Evolutionary conservation across 2,888 invertebrate species (phyloP).

Genomic region (Nomada flava): DNA sequence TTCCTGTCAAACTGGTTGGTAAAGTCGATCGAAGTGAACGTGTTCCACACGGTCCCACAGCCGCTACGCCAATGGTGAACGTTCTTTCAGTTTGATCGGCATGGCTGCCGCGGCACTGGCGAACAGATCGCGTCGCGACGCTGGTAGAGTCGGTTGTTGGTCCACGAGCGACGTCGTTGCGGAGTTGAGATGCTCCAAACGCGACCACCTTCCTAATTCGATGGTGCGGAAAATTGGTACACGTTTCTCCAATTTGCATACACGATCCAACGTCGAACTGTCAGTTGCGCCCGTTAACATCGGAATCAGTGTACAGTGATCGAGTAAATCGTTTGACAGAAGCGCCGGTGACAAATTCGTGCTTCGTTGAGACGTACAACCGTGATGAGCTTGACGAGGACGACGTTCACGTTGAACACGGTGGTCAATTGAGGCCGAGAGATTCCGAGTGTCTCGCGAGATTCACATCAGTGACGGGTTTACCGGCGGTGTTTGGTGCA

Average conservation of each 20-base stretch:
- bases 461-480: constrained; percentile 8
- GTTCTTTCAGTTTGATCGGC: constrained; percentile 59
- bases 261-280: background rate
- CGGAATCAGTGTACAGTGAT: constrained; percentile 10
- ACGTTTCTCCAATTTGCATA: background rate
- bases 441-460: constrained; percentile 11
- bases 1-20: background rate
- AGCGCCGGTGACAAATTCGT: background rate
- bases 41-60: background rate
- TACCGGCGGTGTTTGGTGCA: constrained; percentile 18
- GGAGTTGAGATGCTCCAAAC: constrained; percentile 5
- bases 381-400: constrained; percentile 32
- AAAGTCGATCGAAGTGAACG: background rate
- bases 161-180: constrained; percentile 46
- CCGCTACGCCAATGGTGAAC: constrained; percentile 59
- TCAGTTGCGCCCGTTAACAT: background rate
- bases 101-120: constrained; percentile 42
- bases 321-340: constrained; percentile 7
- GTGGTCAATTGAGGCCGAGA: constrained; percentile 11
- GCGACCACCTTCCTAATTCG: constrained; percentile 6
- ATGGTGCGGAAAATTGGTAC: constrained; percentile 15
- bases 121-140: constrained; percentile 62
- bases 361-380: background rate
- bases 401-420: constrained; percentile 10
- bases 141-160: constrained; percentile 53